Percentiles rank a stretch among this genome's conserved stretches.
Conservation (phyloP, 2,113 vertebrate genomes). For the Anguilla japonica region DNA sequence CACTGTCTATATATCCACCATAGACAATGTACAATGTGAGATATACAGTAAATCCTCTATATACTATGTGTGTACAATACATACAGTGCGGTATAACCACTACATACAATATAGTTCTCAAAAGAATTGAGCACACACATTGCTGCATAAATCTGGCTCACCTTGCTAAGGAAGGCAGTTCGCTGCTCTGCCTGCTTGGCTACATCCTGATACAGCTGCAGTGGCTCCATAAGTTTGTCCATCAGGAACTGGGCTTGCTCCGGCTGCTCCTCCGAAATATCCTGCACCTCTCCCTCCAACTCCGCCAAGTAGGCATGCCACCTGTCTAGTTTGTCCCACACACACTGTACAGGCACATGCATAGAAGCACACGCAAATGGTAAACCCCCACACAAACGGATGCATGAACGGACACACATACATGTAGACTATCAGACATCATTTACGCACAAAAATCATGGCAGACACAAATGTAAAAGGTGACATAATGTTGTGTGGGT, state of each 20-base stretch:
- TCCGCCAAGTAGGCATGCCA: constrained; percentile 85
- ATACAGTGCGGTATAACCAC: background rate
- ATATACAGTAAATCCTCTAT: background rate
- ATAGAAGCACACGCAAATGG: background rate
- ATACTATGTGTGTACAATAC: background rate
- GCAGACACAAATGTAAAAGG: background rate
- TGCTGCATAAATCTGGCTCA: constrained; percentile 39
- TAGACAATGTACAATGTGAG: background rate
- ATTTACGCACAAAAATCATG: background rate
- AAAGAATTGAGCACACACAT: too few species aligned
- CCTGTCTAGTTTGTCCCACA: constrained; percentile 87
- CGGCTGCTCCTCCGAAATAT: constrained; percentile 81
- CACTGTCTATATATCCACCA: background rate
- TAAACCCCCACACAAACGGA: constrained; percentile 18
- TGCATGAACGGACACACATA: constrained; percentile 9
- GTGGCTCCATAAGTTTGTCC: constrained; percentile 81
- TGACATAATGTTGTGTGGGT: background rate
- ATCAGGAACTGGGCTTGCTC: constrained; percentile 80
- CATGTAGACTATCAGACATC: background rate
- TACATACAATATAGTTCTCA: background rate
- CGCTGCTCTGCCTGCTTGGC: constrained; percentile 79
- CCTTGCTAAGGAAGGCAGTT: constrained; percentile 87
- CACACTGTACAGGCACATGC: constrained; percentile 61
- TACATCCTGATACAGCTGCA: constrained; percentile 82
- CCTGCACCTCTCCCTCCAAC: constrained; percentile 88